These are phyloP conservation scores for Galago senegalensis DNA, from an alignment of 2,797 vertebrate species.

Conservation along the genomic window DNA sequence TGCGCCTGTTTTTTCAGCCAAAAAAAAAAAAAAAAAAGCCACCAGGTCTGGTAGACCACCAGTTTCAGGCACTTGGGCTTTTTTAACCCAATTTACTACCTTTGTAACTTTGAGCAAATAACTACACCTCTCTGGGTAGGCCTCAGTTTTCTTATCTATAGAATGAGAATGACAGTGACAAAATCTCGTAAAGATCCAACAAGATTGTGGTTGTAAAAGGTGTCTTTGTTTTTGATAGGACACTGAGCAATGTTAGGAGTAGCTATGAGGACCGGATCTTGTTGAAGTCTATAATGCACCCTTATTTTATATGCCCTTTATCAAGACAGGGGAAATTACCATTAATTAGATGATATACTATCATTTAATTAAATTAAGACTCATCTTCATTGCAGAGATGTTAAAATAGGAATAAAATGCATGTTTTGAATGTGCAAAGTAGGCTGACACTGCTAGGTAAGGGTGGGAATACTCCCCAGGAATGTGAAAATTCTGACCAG, in stretches of 20 bases:
- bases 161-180: background rate
- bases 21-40: background rate
- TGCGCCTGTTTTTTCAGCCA: background rate
- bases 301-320: slow-evolving; percentile 19
- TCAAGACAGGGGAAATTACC: slow-evolving; percentile 31
- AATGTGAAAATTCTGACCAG: background rate
- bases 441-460: background rate
- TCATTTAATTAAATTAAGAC: slow-evolving; percentile 38
- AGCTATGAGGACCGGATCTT: background rate
- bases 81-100: slow-evolving; percentile 32
- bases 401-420: slow-evolving; percentile 44
- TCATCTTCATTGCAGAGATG: slow-evolving; percentile 3
- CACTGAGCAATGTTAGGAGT: background rate
- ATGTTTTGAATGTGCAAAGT: slow-evolving; percentile 25
- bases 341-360: background rate
- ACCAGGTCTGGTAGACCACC: slow-evolving; percentile 27
- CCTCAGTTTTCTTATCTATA: slow-evolving; percentile 64
- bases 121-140: background rate
- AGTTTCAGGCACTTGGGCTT: slow-evolving; percentile 30
- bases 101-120: slow-evolving; percentile 56
- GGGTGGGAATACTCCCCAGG: background rate
- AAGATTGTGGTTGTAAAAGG: background rate
- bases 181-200: background rate
- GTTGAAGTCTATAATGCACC: slow-evolving; percentile 3
- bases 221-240: slow-evolving; percentile 30